phyloP scores from a whole-genome alignment of 2,797 vertebrate genomes.

The Urosaurus nigricauda region DNA sequence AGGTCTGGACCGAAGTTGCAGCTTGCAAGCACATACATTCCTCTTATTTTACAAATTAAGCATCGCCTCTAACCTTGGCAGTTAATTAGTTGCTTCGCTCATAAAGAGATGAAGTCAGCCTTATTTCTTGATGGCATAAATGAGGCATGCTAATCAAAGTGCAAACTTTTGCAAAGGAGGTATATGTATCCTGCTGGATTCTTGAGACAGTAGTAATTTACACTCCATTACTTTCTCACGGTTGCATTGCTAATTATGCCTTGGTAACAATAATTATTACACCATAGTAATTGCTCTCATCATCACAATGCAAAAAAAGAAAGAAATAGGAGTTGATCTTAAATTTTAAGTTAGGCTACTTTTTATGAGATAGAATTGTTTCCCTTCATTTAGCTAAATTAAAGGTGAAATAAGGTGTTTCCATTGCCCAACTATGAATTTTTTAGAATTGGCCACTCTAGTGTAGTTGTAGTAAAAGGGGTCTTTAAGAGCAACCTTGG shows the following conservation, averaged over 20 bases:
- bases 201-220: conserved; percentile 58
- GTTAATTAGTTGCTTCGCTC: conserved; percentile 51
- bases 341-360: conserved; percentile 52
- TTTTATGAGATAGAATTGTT: neutral
- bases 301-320: conserved; percentile 56
- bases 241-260: conserved; percentile 62
- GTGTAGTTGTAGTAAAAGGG: neutral
- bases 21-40: neutral
- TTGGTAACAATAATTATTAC: conserved; percentile 63
- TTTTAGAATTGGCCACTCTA: neutral
- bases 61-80: conserved; percentile 16
- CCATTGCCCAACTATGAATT: neutral
- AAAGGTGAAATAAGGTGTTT: neutral
- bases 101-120: conserved; percentile 58
- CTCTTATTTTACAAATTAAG: conserved; percentile 24
- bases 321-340: conserved; percentile 33
- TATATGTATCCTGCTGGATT: conserved; percentile 52
- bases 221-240: conserved; percentile 55
- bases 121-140: conserved; percentile 48
- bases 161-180: conserved; percentile 58
- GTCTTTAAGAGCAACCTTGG: too few species aligned
- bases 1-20: neutral
- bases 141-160: conserved; percentile 61
- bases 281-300: conserved; percentile 61
- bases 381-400: neutral